Base-by-base conservation (phyloP, 2,113 vertebrate species). In the Prunella fulvescens region DNA sequence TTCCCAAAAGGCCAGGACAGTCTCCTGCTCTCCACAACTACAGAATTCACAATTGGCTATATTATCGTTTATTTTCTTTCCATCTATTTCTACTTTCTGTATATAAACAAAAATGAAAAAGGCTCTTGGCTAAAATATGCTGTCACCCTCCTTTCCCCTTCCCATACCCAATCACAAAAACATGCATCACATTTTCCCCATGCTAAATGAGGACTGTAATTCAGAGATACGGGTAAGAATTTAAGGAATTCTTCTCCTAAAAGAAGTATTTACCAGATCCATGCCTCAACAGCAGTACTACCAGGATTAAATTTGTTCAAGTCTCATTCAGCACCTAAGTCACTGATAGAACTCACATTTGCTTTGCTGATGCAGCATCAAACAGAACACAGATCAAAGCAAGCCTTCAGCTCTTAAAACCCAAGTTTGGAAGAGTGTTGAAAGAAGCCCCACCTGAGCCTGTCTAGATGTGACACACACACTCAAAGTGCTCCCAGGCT, bases 381-480 rank as follows among this genome's bases (percentile, higher is more conserved):
- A 81, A 50, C 14, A 48, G 28, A 57, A n/a, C 7, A 44, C 35
- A 35, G 31, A 66, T 28, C 37, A 74, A 81, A 70, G 37, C 33
- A 74, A 88, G 14, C 19, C 45, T 44, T 66, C 12, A 48, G 31
- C 37, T 71, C 39, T 45, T 71, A 40, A 35, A 74, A 60, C 19
- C 8, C 10, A 14, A 37, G 56, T 35, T n/a, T 58, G 24, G 56
- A 28, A 40, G 54, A 65, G 6, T 0, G 1, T 16, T 69, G 13
- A 20, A 31, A 71, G 28, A 40, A 48, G 31, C 8, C 11, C 10
- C 23, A 50, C 12, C 9, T 13, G 39, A 62, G 40, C 40, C 44
- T 42, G 26, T 37, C 69, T 3, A 77, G 48, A 64, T 54, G 29
- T 3, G 23, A 53, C 44, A 45, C 0, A 3, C 58, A 47, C 0